Evolutionary conservation across 2,797 vertebrate species (phyloP).

Genomic region (Sebastes vulpes): DNA sequence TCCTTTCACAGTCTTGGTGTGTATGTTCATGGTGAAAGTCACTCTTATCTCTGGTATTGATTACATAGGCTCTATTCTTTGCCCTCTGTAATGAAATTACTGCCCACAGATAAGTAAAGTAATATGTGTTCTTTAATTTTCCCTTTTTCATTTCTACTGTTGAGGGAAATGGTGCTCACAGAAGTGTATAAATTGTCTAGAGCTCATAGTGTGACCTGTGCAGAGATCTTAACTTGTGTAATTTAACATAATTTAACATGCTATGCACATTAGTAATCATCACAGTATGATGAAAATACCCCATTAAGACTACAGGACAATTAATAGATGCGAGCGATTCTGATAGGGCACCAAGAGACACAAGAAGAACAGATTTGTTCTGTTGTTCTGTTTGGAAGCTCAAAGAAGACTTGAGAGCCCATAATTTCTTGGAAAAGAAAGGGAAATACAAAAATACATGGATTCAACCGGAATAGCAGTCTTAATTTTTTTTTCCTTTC

Average conservation of each 20-base stretch:
- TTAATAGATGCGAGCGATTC: constrained; percentile 8
- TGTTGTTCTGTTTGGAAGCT: neutral
- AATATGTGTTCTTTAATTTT: constrained; percentile 48
- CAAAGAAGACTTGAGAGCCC: neutral
- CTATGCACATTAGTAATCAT: constrained; percentile 26
- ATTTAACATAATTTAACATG: constrained; percentile 39
- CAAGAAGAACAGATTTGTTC: neutral
- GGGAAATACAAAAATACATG: neutral
- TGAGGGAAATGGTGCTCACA: constrained; percentile 5
- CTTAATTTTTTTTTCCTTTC: neutral
- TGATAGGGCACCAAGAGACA: neutral
- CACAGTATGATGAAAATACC: constrained; percentile 24
- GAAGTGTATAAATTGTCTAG: constrained; percentile 15
- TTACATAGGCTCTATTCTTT: constrained; percentile 56
- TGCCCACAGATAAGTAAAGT: constrained; percentile 56
- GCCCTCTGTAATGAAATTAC: constrained; percentile 70
- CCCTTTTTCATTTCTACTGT: neutral
- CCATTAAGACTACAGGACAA: constrained; percentile 20
- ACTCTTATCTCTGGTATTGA: constrained; percentile 65
- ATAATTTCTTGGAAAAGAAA: neutral
- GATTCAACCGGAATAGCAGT: neutral
- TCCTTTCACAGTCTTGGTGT: constrained; percentile 40
- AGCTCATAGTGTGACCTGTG: constrained; percentile 15
- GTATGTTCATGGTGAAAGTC: constrained; percentile 58
- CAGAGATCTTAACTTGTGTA: constrained; percentile 31